Evolutionary conservation across 2,113 vertebrate genomes (phyloP).

Genomic region (Leucosticte australis): DNA sequence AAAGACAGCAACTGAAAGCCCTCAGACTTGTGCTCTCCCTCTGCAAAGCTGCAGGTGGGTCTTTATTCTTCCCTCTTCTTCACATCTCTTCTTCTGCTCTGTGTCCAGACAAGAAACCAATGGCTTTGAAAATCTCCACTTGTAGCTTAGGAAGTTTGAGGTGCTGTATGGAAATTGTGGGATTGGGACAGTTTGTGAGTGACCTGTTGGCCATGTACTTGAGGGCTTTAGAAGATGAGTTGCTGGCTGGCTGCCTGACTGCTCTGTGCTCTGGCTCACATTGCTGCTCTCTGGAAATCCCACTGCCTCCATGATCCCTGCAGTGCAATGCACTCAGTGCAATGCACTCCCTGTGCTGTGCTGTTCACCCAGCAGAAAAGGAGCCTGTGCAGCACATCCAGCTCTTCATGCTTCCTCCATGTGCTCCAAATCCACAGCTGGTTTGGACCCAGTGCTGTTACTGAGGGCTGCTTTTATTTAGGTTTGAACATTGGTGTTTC

Average conservation of each 20-base stretch:
- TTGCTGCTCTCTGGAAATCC: not conserved
- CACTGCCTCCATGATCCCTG: slow-evolving; percentile 51
- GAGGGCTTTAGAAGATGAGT: not conserved
- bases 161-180: not conserved
- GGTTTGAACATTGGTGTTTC: not conserved
- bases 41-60: not conserved
- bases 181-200: not conserved
- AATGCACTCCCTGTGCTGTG: not conserved
- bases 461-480: not conserved
- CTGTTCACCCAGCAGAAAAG: not conserved
- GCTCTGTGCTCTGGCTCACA: not conserved
- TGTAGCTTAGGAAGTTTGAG: not conserved
- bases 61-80: not conserved
- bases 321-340: not conserved
- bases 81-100: not conserved
- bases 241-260: slow-evolving; percentile 9
- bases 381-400: not conserved
- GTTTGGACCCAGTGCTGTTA: not conserved
- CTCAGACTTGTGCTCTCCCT: not conserved
- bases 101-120: not conserved
- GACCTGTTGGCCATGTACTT: not conserved
- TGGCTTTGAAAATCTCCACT: not conserved
- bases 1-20: not conserved
- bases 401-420: not conserved
- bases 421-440: not conserved